Conservation (phyloP, 1,140 invertebrate species). For the Phymastichus coffea region DNA sequence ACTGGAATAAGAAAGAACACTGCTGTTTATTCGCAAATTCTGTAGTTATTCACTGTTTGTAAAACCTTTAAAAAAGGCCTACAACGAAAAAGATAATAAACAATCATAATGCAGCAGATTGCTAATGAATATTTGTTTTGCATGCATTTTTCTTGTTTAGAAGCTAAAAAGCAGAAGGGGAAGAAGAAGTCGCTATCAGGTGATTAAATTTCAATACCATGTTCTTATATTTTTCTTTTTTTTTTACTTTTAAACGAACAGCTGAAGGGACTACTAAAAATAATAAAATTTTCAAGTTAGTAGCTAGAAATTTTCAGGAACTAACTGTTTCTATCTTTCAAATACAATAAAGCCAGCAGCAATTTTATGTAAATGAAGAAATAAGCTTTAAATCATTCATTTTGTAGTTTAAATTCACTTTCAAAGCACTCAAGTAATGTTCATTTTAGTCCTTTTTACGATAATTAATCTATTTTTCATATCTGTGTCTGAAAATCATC, state of each 20-base stretch:
- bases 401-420: conserved; percentile 6
- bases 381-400: not conserved
- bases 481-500: conserved; percentile 15
- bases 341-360: conserved; percentile 19
- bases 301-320: conserved; percentile 16
- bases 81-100: too few relatives aligned
- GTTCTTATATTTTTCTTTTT: conserved; percentile 31
- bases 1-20: not conserved
- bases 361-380: conserved; percentile 9
- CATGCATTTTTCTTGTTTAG: conserved; percentile 70
- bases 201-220: conserved; percentile 61
- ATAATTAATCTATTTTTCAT: conserved; percentile 22
- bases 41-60: conserved; percentile 17
- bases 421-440: conserved; percentile 20
- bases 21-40: conserved; percentile 4
- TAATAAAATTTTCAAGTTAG: conserved; percentile 19
- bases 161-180: conserved; percentile 90
- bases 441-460: conserved; percentile 34
- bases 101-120: conserved; percentile 44
- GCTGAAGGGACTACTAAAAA: conserved; percentile 27
- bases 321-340: conserved; percentile 22
- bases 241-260: conserved; percentile 25
- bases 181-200: conserved; percentile 85
- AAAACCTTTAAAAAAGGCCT: too few relatives aligned
- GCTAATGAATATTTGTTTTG: conserved; percentile 65